Conservation (phyloP, 1,140 invertebrate species). For the Tigriopus japonicus region DNA sequence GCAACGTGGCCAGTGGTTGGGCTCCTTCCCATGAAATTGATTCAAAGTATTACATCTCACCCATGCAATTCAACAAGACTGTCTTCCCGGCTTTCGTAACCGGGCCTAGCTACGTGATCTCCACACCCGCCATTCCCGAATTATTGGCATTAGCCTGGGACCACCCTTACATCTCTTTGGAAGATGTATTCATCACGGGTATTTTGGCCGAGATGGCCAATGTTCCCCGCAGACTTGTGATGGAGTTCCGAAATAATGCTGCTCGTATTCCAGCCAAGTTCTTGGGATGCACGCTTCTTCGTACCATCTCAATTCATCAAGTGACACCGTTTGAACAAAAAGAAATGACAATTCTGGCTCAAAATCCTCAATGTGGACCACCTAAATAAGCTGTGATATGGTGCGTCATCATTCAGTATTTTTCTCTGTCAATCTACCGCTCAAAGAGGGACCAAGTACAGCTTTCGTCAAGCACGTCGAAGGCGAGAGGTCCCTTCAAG, state of each 20-base stretch:
- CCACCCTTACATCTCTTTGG: slow-evolving; percentile 25
- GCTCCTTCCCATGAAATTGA: slow-evolving; percentile 4
- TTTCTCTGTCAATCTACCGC: no score
- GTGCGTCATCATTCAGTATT: no score
- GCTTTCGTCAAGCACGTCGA: no score
- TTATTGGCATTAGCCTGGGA: slow-evolving; percentile 18
- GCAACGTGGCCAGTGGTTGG: slow-evolving; percentile 42
- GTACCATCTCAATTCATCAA: slow-evolving; percentile 13
- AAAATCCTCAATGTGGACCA: neutral
- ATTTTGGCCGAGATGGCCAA: slow-evolving; percentile 5
- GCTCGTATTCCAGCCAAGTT: slow-evolving; percentile 4
- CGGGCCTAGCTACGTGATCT: slow-evolving; percentile 22
- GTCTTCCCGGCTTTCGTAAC: slow-evolving; percentile 21
- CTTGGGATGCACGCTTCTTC: slow-evolving; percentile 11
- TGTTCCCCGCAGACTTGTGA: neutral
- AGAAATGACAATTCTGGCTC: neutral
- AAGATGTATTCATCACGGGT: slow-evolving; percentile 30
- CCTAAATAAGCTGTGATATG: no score
- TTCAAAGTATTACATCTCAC: slow-evolving; percentile 11
- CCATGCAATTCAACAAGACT: slow-evolving; percentile 15
- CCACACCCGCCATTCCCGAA: slow-evolving; percentile 15
- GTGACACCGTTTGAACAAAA: slow-evolving; percentile 1
- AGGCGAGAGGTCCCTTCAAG: no score
- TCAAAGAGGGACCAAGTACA: no score
- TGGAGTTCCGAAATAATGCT: slow-evolving; percentile 12